Percentiles rank a stretch among this genome's conserved stretches.
These are phyloP conservation scores for Toxotes jaculatrix DNA, from an alignment of 2,113 vertebrate genomes.

Conservation along the genomic window DNA sequence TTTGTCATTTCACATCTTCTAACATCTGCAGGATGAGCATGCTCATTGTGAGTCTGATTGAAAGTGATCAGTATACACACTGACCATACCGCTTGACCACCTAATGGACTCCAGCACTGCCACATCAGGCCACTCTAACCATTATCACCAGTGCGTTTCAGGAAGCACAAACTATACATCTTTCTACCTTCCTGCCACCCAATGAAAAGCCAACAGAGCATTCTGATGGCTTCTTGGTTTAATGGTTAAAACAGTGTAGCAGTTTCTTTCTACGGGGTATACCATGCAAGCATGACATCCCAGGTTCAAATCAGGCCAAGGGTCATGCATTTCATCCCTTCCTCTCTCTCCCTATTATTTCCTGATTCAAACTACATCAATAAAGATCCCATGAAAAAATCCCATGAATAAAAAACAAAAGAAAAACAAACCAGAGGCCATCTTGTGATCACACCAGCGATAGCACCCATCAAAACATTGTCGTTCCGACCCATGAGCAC, in stretches of 20 bases:
- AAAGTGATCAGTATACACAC: neutral
- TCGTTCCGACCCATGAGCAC: too few relatives aligned
- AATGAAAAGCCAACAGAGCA: constrained; percentile 6
- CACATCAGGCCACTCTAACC: neutral
- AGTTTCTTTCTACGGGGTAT: neutral
- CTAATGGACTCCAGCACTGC: neutral
- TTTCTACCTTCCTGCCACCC: neutral
- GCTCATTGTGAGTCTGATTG: neutral
- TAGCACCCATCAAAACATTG: too few relatives aligned
- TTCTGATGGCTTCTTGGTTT: constrained; percentile 7
- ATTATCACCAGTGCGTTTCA: neutral
- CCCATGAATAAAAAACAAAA: neutral
- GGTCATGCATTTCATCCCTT: neutral
- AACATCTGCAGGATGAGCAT: constrained; percentile 1
- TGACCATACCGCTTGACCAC: neutral
- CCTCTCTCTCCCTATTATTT: neutral
- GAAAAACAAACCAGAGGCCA: neutral
- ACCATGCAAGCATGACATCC: neutral
- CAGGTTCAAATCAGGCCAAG: neutral
- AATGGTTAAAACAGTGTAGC: fast-evolving
- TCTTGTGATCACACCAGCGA: too few relatives aligned
- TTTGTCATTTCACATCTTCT: constrained; percentile 6
- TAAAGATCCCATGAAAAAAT: neutral
- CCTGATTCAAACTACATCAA: neutral
- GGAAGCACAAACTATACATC: constrained; percentile 17